phyloP scores from a whole-genome alignment of 2,113 vertebrate genomes.

The Petaurus breviceps region DNA sequence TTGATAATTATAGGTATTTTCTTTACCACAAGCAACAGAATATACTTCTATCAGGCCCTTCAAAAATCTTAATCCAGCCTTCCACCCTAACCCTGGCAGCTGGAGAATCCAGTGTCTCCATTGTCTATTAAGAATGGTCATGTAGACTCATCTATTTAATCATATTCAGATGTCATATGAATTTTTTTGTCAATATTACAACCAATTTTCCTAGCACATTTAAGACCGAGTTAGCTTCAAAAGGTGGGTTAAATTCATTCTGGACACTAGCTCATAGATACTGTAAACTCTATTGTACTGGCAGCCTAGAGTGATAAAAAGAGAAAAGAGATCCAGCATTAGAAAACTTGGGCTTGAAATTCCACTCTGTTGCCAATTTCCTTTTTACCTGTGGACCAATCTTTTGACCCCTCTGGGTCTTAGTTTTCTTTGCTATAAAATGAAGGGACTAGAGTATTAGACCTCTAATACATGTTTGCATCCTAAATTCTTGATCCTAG shows the following conservation, averaged over 20 bases:
- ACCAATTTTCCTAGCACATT: slow-evolving; percentile 9
- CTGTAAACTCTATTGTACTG: not conserved
- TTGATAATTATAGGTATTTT: not conserved
- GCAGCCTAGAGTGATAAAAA: not conserved
- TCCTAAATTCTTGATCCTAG: not conserved
- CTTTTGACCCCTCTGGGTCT: not conserved
- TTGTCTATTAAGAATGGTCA: not conserved
- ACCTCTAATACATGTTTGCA: not conserved
- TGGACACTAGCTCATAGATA: slow-evolving; percentile 12
- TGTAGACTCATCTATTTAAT: slow-evolving; percentile 33
- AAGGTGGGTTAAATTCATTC: slow-evolving; percentile 44
- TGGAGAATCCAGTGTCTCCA: not conserved
- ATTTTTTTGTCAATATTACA: slow-evolving; percentile 38
- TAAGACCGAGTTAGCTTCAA: slow-evolving; percentile 19
- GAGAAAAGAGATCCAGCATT: not conserved
- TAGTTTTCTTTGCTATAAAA: not conserved
- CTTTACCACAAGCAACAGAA: not conserved
- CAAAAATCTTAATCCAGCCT: slow-evolving; percentile 34
- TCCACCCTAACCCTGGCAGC: not conserved
- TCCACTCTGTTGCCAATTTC: not conserved
- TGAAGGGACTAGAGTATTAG: not conserved
- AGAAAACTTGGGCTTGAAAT: not conserved
- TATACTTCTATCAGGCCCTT: not conserved
- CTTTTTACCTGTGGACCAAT: not conserved
- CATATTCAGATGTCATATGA: not conserved